Percentiles rank a stretch among this genome's conserved stretches.
Evolutionary conservation across 2,113 vertebrate genomes (phyloP).

Genomic region (Eulemur macaco): DNA sequence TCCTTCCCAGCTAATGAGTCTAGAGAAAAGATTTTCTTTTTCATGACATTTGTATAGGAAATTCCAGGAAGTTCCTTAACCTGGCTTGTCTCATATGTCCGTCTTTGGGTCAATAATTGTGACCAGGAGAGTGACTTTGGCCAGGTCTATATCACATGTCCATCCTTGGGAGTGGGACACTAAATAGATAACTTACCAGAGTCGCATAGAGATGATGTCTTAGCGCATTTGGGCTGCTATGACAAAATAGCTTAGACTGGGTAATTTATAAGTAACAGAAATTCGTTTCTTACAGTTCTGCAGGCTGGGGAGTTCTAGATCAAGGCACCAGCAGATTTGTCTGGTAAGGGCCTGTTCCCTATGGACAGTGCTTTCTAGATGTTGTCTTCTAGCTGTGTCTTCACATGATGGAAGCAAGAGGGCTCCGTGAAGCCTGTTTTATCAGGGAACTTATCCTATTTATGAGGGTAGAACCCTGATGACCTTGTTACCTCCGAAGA

Average conservation of each 20-base stretch:
- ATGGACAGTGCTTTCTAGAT: background rate
- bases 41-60: background rate
- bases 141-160: background rate
- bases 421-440: background rate
- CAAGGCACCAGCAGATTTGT: background rate
- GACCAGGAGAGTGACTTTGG: background rate
- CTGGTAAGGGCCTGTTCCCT: background rate
- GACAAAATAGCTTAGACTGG: background rate
- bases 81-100: background rate
- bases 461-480: background rate
- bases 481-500: background rate
- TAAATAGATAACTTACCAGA: background rate
- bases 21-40: conserved; percentile 28
- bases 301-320: background rate
- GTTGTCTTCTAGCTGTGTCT: background rate
- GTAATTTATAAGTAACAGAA: background rate
- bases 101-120: background rate
- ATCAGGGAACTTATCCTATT: background rate
- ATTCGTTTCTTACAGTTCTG: background rate
- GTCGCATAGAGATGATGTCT: background rate
- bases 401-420: background rate
- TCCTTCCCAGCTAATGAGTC: background rate
- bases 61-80: background rate
- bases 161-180: background rate
- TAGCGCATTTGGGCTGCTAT: background rate